phyloP scores from a whole-genome alignment of 1,140 invertebrate genomes.

The Lycorma delicatula region DNA sequence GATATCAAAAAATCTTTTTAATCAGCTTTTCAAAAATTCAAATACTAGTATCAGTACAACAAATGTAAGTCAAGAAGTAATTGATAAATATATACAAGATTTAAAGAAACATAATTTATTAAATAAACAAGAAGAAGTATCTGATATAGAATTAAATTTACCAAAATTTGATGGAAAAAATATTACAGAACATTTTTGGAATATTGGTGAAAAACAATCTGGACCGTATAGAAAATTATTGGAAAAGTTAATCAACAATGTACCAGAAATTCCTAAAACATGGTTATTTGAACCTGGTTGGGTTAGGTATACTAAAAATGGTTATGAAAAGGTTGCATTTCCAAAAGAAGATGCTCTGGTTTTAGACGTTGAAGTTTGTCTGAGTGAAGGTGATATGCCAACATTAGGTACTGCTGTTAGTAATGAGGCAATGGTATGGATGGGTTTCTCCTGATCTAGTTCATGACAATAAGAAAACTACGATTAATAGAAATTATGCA shows the following conservation, averaged over 20 bases:
- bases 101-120: constrained; percentile 59
- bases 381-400: constrained; percentile 72
- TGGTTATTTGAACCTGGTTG: constrained; percentile 75
- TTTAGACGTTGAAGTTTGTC: constrained; percentile 94
- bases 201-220: constrained; percentile 67
- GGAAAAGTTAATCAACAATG: constrained; percentile 44
- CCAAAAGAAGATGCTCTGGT: constrained; percentile 75
- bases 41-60: constrained; percentile 22
- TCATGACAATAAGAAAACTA: constrained; percentile 36
- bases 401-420: constrained; percentile 87
- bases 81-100: constrained; percentile 49
- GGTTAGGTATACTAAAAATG: constrained; percentile 63
- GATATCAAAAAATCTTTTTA: constrained; percentile 65
- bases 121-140: constrained; percentile 45
- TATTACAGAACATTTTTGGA: constrained; percentile 81
- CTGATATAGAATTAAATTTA: constrained; percentile 65
- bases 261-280: constrained; percentile 50
- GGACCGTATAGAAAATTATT: constrained; percentile 61
- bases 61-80: too few relatives aligned
- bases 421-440: constrained; percentile 78
- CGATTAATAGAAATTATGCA: constrained; percentile 40
- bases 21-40: constrained; percentile 58
- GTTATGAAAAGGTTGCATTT: constrained; percentile 47
- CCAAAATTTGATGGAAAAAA: constrained; percentile 65
- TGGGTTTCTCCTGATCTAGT: constrained; percentile 62